Base-by-base conservation (phyloP, 23 tunicate genomes). In the Trididemnum nubilum region DNA sequence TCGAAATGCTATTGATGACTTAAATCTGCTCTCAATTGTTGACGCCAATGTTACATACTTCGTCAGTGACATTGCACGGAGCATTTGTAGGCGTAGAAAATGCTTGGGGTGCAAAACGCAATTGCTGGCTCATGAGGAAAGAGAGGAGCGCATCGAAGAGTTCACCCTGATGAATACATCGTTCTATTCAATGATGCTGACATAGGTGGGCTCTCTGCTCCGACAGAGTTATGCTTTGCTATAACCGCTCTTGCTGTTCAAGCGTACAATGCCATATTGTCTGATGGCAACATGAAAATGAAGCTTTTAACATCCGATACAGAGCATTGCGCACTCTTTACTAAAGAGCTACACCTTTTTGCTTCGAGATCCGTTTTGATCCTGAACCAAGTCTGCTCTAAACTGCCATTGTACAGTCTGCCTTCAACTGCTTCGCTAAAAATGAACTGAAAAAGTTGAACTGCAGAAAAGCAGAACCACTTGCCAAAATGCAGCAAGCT, bases 401-500 rank as follows among this genome's bases (percentile, higher is more conserved):
- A 44, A 15, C 54, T 7, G 71, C 9, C 71, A 19, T 44, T 9
- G 54, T 44, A 44, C 54, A 44, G 54, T 44, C 54, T 44, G 77
- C 77, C 5, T 71, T 28, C 58, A 71, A 71, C 28, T 71, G 77
- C 77, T 71, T 71, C 28, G 77, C 77, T n/a, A 71, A 28, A 26
- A 71, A 71, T 31, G 77, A 71, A 71, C 77, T 28, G 18, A 71
- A 71, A 36, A n/a, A 57, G 69, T 61, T 61, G 29, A 61, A 61
- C 24, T 61, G 69, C 69, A 61, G 30, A 61, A 61, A 22, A 22
- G 24, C 69, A 22, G 69, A 61, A 61, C 69, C 69, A 25, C 69
- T 24, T 61, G 69, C 69, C 4, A 61, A 61, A 61, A 61, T 61
- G 69, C 69, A 61, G 24, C 69, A 24, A 22, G 22, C 69, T 61